Conservation (phyloP, 2,888 invertebrate species). For the Deroplatys truncata region DNA sequence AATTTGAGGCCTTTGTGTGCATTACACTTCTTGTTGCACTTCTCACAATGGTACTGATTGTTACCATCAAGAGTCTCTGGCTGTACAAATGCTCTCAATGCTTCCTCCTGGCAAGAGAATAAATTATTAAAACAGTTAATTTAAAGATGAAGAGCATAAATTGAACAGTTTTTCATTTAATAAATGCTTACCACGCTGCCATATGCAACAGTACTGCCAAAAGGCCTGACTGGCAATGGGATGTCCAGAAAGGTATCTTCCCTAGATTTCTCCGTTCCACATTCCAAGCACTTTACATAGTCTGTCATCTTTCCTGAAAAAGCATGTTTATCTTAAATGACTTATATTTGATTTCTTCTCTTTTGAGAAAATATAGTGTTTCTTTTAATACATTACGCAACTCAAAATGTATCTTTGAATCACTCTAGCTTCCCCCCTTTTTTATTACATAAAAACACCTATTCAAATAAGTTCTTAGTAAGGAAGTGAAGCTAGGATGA, state of each 20-base stretch:
- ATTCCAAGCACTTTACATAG: conserved; percentile 84
- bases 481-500: too few species aligned
- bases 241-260: conserved; percentile 83
- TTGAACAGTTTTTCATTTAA: not conserved
- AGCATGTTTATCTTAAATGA: not conserved
- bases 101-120: conserved; percentile 54
- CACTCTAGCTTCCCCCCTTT: too few species aligned
- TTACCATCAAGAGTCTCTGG: conserved; percentile 78
- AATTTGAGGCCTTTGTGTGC: conserved; percentile 89
- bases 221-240: conserved; percentile 78
- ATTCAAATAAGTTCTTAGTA: too few species aligned
- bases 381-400: too few species aligned
- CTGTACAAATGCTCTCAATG: conserved; percentile 75
- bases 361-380: too few species aligned
- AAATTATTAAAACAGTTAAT: not conserved
- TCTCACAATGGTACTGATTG: conserved; percentile 85
- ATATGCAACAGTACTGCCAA: conserved; percentile 71
- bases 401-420: too few species aligned
- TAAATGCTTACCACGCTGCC: conserved; percentile 61
- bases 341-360: too few species aligned
- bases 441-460: too few species aligned
- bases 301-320: conserved; percentile 70
- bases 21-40: conserved; percentile 80
- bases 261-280: conserved; percentile 75
- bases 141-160: not conserved